Base-by-base conservation (phyloP, 2,797 vertebrate genomes). In the Chelidonichthys spinosus region DNA sequence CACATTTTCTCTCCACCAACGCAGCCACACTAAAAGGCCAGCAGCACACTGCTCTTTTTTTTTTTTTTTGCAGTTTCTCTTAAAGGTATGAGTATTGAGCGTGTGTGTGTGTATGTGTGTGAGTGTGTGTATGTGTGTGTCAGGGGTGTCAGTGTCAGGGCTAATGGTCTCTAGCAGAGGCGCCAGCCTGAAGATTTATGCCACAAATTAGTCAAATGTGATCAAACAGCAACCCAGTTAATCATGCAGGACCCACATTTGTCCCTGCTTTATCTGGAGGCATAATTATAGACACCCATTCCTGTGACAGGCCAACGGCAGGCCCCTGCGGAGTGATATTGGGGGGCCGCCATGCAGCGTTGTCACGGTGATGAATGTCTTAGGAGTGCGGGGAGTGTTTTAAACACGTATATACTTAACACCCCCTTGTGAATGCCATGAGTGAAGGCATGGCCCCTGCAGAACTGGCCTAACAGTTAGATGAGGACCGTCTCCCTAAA, bases 161-260 rank as follows among this genome's bases (percentile, higher is more conserved):
- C 89, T 92, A 91, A 93, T 93, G 92, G 88, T 87, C 87, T 92
- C 87, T 92, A 90, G 86, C 90, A 90, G 91, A 83, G 90, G 87
- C 78, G 79, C 87, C 80, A 67, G 82, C 92, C 89, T 94, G 94
- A 96, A 96, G 96, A 96, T 96, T 96, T 96, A 96, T 95, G 92
- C 90, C 90, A 91, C 94, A 96, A 96, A 96, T 96, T 95, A 96
- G 95, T 96, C 94, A 96, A 96, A 96, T 96, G 93, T 94, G 95
- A 96, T 96, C 95, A 96, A 96, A 96, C 94, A 94, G 93, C 93
- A 93, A 89, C 91, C 92, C 92, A 95, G 94, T 95, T 94, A 94
- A 94, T 95, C 93, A 94, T 93, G 91, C 83, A 88, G 90, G 93
- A 93, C 94, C 93, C 92, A 90, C 92, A 94, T 94, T 94, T 90